Percentiles rank a stretch among this genome's conserved stretches.
Evolutionary conservation across 2,113 vertebrate genomes (phyloP).

Genomic region (Mustela nigripes): DNA sequence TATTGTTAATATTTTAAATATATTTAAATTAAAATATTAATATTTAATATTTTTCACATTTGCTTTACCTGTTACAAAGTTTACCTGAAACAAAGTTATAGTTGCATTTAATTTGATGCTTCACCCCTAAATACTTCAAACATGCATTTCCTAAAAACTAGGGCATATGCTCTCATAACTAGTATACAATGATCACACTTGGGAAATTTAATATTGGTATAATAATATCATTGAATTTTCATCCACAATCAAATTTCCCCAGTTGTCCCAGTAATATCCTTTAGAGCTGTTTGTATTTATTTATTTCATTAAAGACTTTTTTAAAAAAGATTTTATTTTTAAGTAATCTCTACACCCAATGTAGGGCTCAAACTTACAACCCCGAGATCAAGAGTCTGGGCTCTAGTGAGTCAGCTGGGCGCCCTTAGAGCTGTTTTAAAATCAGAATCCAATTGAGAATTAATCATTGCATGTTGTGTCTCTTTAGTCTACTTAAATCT

Average conservation of each 20-base stretch:
- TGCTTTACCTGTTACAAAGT: background rate
- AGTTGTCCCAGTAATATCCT: background rate
- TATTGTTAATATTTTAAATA: conserved; percentile 3
- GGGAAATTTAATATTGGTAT: conserved; percentile 30
- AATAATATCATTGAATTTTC: conserved; percentile 4
- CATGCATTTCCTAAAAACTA: conserved; percentile 30
- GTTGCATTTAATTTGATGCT: background rate
- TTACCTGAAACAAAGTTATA: background rate
- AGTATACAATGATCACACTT: background rate
- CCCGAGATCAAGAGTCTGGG: background rate
- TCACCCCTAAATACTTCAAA: background rate
- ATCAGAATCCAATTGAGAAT: background rate
- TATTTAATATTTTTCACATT: background rate
- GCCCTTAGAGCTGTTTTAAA: background rate
- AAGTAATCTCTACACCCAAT: background rate
- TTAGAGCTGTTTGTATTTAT: background rate
- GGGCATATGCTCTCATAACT: background rate
- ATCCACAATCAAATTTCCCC: background rate
- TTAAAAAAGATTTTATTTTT: background rate
- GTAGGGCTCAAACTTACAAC: background rate
- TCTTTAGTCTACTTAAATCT: background rate
- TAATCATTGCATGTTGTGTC: background rate
- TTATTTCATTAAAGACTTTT: background rate
- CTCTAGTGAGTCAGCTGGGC: background rate
- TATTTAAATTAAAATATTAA: too few relatives aligned